phyloP scores from a whole-genome alignment of 1,140 invertebrate genomes.

The Caenorhabditis briggsae region DNA sequence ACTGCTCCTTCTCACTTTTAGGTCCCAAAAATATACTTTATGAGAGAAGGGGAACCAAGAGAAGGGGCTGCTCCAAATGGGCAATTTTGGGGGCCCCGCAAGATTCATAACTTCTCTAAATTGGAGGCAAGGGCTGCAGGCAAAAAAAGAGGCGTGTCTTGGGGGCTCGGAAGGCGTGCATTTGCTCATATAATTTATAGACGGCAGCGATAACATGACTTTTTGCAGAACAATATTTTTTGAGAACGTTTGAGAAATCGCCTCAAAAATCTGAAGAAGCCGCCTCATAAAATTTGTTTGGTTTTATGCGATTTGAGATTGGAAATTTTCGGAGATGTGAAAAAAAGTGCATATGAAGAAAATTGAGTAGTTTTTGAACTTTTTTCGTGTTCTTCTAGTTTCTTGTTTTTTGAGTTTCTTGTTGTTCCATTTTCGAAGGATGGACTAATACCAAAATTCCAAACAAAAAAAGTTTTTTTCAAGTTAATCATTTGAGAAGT shows the following conservation, averaged over 20 bases:
- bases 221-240: conserved; percentile 8
- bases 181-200: conserved; percentile 53
- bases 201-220: conserved; percentile 49
- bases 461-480: too few relatives aligned
- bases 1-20: not conserved
- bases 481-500: too few relatives aligned
- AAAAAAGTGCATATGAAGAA: too few relatives aligned
- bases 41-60: not conserved
- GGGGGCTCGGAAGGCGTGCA: conserved; percentile 16
- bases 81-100: conserved; percentile 6
- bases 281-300: conserved; percentile 17
- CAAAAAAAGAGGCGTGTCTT: conserved; percentile 7
- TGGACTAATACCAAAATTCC: too few relatives aligned
- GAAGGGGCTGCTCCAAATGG: conserved; percentile 3
- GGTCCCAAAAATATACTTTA: not conserved
- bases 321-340: too few relatives aligned
- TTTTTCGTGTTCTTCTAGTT: too few relatives aligned
- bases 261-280: not conserved
- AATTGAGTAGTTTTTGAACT: too few relatives aligned
- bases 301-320: conserved; percentile 36
- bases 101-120: conserved; percentile 52
- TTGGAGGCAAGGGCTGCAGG: not conserved
- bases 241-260: not conserved
- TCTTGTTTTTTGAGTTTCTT: not conserved
- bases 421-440: too few relatives aligned